These are phyloP conservation scores for Iselma pallidipennis DNA, from an alignment of 2,888 invertebrate species.

Conservation along the genomic window DNA sequence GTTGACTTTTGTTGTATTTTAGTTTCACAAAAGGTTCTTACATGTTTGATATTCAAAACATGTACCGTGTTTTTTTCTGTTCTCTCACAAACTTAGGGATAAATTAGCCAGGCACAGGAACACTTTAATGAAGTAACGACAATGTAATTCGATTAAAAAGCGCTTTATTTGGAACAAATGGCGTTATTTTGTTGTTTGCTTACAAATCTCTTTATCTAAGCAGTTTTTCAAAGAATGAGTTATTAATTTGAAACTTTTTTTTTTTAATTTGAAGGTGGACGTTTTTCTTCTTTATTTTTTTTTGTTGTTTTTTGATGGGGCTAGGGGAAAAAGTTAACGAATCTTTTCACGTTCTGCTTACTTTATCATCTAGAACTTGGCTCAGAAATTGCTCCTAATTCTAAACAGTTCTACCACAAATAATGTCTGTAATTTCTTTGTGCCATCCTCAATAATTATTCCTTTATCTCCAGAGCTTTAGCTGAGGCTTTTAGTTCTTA, in stretches of 20 bases:
- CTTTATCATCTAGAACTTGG: neutral
- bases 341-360: neutral
- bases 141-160: slow-evolving; percentile 1
- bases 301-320: too few relatives aligned
- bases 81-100: neutral
- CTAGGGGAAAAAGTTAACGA: neutral
- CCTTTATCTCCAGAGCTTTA: neutral
- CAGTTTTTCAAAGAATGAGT: neutral
- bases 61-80: neutral
- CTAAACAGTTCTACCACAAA: neutral
- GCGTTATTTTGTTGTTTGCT: neutral
- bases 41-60: neutral
- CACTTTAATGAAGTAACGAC: slow-evolving; percentile 2
- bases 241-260: neutral
- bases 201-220: neutral
- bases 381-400: neutral
- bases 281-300: too few relatives aligned
- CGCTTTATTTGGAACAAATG: neutral
- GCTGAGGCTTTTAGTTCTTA: too few relatives aligned
- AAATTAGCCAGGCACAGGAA: slow-evolving; percentile 1
- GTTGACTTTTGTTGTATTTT: neutral
- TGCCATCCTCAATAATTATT: neutral
- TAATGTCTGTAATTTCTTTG: neutral
- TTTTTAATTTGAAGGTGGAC: neutral
- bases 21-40: neutral